A percentile compares a stretch with the other conserved stretches of the same genome.
These are phyloP conservation scores for Neodiprion lecontei DNA, from an alignment of 1,140 invertebrate genomes.

Conservation along the genomic window DNA sequence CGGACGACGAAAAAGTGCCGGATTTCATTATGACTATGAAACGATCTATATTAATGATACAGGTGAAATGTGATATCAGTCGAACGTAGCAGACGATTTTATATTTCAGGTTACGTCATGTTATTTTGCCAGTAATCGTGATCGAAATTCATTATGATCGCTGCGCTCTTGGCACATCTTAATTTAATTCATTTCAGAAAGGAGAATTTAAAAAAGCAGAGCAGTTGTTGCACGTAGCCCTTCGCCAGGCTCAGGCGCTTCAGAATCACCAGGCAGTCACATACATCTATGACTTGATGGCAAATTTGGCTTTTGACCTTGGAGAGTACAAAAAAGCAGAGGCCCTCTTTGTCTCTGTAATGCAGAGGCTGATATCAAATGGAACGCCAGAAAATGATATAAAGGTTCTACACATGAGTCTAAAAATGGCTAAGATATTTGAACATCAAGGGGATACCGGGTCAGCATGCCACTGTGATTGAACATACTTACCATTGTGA, in stretches of 20 bases:
- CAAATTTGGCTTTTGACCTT: slow-evolving; percentile 83
- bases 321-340: slow-evolving; percentile 84
- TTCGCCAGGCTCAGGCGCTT: slow-evolving; percentile 82
- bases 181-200: slow-evolving; percentile 63
- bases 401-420: slow-evolving; percentile 77
- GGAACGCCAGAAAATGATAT: slow-evolving; percentile 77
- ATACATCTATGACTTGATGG: slow-evolving; percentile 90
- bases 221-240: slow-evolving; percentile 81
- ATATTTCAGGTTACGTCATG: slow-evolving; percentile 4
- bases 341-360: slow-evolving; percentile 80
- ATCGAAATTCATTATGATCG: neutral
- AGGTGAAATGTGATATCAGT: slow-evolving; percentile 41
- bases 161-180: neutral
- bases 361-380: slow-evolving; percentile 75
- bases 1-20: slow-evolving; percentile 68
- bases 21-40: slow-evolving; percentile 78
- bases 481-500: slow-evolving; percentile 9
- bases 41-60: slow-evolving; percentile 73
- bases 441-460: slow-evolving; percentile 68
- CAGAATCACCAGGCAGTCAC: slow-evolving; percentile 78
- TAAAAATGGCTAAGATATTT: slow-evolving; percentile 77
- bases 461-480: slow-evolving; percentile 43
- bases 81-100: slow-evolving; percentile 12
- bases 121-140: neutral
- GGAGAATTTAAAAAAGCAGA: slow-evolving; percentile 83